phyloP scores from a whole-genome alignment of 2,888 invertebrate species.

The Drosophila barbarae region DNA sequence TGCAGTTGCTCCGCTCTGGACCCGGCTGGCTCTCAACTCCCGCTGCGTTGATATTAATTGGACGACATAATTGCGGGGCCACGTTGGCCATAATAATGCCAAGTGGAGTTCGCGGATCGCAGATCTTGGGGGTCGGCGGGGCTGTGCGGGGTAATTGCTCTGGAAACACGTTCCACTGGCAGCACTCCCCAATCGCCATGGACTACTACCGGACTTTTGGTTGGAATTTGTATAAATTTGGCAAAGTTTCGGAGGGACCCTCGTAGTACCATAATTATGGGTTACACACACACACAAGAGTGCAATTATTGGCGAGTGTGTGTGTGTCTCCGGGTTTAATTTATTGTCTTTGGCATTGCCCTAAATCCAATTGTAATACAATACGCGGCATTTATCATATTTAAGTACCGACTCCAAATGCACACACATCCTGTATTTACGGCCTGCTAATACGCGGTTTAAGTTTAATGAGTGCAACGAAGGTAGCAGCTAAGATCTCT shows the following conservation, averaged over 20 bases:
- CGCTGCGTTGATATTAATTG: slow-evolving; percentile 78
- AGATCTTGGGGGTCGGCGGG: not conserved
- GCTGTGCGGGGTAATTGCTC: slow-evolving; percentile 65
- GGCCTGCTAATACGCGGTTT: slow-evolving; percentile 70
- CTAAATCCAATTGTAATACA: slow-evolving; percentile 70
- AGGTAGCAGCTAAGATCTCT: slow-evolving; percentile 1
- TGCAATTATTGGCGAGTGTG: slow-evolving; percentile 59
- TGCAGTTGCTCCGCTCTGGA: slow-evolving; percentile 29
- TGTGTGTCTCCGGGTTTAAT: slow-evolving; percentile 56
- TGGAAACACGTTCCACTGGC: slow-evolving; percentile 69
- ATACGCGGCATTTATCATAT: slow-evolving; percentile 70
- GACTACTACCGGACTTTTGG: slow-evolving; percentile 46
- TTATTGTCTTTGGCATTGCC: slow-evolving; percentile 68
- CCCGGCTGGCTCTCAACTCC: slow-evolving; percentile 51
- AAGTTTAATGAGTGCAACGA: slow-evolving; percentile 56
- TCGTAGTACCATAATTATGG: slow-evolving; percentile 38
- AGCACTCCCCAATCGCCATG: slow-evolving; percentile 37
- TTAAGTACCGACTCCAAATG: slow-evolving; percentile 59
- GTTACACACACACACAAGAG: slow-evolving; percentile 49
- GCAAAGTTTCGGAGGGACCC: slow-evolving; percentile 43
- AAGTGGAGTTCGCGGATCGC: slow-evolving; percentile 3
- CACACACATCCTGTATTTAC: slow-evolving; percentile 66
- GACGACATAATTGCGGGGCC: slow-evolving; percentile 79
- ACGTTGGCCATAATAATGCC: slow-evolving; percentile 77
- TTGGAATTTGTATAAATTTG: slow-evolving; percentile 72